Evolutionary conservation across 2,888 invertebrate species (phyloP).

Genomic region (Drosophila greeni): DNA sequence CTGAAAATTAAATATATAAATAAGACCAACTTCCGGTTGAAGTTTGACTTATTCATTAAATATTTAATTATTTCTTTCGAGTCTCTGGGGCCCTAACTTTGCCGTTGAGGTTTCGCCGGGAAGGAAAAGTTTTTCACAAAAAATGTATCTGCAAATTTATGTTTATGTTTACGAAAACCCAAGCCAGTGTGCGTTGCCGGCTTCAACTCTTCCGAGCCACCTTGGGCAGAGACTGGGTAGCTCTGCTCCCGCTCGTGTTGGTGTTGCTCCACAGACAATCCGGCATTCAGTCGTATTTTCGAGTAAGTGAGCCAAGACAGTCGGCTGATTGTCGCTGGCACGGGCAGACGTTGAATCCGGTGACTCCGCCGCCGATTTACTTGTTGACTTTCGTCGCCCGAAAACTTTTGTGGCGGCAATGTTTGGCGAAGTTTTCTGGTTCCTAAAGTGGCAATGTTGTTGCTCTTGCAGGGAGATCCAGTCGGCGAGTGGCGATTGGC

Average conservation of each 20-base stretch:
- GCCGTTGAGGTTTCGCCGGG: conserved; percentile 16
- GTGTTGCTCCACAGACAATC: conserved; percentile 32
- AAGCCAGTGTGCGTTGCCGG: conserved; percentile 22
- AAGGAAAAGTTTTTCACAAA: conserved; percentile 17
- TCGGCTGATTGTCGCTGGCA: conserved; percentile 48
- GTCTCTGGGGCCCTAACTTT: conserved; percentile 9
- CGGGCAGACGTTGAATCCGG: conserved; percentile 47
- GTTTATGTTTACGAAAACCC: conserved; percentile 18
- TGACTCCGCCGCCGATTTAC: conserved; percentile 9
- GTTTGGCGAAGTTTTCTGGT: conserved; percentile 62
- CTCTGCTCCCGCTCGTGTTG: conserved; percentile 11
- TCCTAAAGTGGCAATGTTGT: conserved; percentile 74
- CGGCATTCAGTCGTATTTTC: conserved; percentile 16
- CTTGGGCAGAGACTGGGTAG: conserved; percentile 16
- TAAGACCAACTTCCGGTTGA: conserved; percentile 22
- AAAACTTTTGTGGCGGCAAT: conserved; percentile 26
- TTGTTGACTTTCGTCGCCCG: conserved; percentile 9
- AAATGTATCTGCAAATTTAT: conserved; percentile 7
- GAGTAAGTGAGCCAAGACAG: conserved; percentile 49
- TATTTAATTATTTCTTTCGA: conserved; percentile 30
- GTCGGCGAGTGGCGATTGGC: conserved; percentile 85
- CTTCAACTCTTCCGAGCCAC: conserved; percentile 27
- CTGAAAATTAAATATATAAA: conserved; percentile 11
- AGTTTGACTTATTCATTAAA: conserved; percentile 28
- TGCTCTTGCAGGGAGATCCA: conserved; percentile 83